phyloP scores from a whole-genome alignment of 2,113 vertebrate species.

The Protomyctophum bolini region DNA sequence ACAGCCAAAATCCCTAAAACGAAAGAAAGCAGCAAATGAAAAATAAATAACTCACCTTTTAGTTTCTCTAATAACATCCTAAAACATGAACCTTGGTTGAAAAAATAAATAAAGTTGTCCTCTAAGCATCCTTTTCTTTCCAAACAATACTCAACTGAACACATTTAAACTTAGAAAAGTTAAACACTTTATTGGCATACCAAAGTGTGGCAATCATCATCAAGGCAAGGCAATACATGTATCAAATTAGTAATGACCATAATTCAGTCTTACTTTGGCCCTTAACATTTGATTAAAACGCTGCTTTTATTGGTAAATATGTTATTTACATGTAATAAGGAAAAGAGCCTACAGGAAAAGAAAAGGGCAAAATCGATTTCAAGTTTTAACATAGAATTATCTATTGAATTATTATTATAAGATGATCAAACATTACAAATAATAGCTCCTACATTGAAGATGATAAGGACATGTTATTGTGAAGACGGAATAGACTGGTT shows the following conservation, averaged over 20 bases:
- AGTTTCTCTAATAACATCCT: no score
- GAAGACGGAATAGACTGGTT: no score
- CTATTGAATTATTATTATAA: background rate
- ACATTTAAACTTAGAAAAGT: constrained; percentile 6
- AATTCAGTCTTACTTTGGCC: background rate
- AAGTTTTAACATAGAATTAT: background rate
- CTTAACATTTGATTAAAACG: constrained; percentile 2
- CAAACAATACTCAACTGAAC: background rate
- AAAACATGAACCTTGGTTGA: no score
- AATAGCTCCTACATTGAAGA: background rate
- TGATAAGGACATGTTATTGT: no score
- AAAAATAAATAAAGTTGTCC: no score
- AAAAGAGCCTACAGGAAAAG: background rate
- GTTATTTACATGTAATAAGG: background rate
- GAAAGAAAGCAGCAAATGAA: no score
- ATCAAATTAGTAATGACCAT: constrained; percentile 30
- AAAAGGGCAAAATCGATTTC: background rate
- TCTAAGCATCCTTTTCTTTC: no score
- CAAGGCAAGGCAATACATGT: constrained; percentile 24
- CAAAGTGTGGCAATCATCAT: constrained; percentile 42
- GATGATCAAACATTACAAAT: background rate
- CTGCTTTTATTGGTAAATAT: constrained; percentile 25
- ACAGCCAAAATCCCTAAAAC: no score
- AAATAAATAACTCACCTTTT: no score
- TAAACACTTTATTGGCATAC: constrained; percentile 48